Evolutionary conservation across 2,113 vertebrate genomes (phyloP), one percentile per base, ranked within the genome.

Genomic region (Mesembrinibis cayennensis): DNA sequence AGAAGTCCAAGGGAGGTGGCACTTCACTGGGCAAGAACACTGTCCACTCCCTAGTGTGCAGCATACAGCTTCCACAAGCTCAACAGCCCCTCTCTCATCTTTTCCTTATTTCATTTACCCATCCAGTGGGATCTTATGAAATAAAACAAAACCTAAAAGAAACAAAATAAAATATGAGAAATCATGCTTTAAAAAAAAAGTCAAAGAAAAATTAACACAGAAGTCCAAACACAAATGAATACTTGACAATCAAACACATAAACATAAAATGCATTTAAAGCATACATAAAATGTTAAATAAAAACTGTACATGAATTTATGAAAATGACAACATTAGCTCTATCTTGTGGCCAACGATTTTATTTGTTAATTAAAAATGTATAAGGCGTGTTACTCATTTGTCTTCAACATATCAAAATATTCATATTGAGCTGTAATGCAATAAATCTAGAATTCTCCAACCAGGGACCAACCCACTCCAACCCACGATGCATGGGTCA

Each of bases 111-210:
- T 98, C 98, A 98, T 98, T 97, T 98, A 98, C 98, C 98, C 98
- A 98, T 99, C 99, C 99, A 99, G 98, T 98, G 99, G 99, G 97
- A 99, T 98, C 98, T 98, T 99, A 99, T 99, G 99, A 99, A 99
- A 99, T 98, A 99, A 99, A 98, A 99, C 99, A 99, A 99, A 99
- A 98, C 99, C 99, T 99, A 99, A 99, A 99, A 99, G 97, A 98
- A 99, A 99, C 98, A 99, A 98, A 98, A 99, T 98, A 98, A 98
- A 96, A 98, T 97, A 97, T 98, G 98, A 98, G 98, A 97, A 97
- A 97, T 97, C 97, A 98, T 98, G 96, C 95, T 97, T 95, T 80
- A 65, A 66, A 74, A 94, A 96, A 96, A 69, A 88, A 70, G 55
- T 74, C 18, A 97, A 97, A 97, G 40, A 95, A 97, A 98, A 97